Evolutionary conservation across 2,797 vertebrate species (phyloP).

Genomic region (Pangasius sanitwongsei): DNA sequence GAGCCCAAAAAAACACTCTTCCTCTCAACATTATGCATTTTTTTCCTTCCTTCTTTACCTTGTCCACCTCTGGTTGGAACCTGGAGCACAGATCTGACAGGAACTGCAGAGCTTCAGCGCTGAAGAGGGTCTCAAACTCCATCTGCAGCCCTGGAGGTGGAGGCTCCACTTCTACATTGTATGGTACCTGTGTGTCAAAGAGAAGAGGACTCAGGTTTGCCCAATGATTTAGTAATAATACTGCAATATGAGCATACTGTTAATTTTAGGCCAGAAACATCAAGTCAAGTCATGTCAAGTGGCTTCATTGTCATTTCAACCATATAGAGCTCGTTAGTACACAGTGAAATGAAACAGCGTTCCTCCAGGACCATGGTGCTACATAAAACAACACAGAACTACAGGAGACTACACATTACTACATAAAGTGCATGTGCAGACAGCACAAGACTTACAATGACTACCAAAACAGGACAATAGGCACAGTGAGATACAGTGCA

Average conservation of each 20-base stretch:
- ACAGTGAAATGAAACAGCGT: too few relatives aligned
- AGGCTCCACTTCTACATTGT: conserved; percentile 69
- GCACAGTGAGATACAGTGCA: too few relatives aligned
- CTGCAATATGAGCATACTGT: background rate
- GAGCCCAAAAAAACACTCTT: too few relatives aligned
- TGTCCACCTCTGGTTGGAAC: conserved; percentile 76
- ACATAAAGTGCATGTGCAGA: too few relatives aligned
- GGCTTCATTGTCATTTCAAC: too few relatives aligned
- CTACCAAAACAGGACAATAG: too few relatives aligned
- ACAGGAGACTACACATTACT: too few relatives aligned
- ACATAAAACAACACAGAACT: too few relatives aligned
- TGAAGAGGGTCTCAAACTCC: conserved; percentile 74
- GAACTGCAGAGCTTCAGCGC: conserved; percentile 68
- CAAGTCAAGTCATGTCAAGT: too few relatives aligned
- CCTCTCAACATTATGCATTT: background rate
- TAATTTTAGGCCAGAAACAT: background rate
- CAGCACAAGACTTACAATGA: too few relatives aligned
- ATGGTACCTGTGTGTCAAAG: conserved; percentile 48
- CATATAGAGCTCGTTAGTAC: too few relatives aligned
- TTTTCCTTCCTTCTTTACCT: conserved; percentile 61
- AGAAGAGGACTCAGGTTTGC: background rate
- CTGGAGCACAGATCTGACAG: conserved; percentile 74
- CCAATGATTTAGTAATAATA: background rate
- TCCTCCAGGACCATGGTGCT: too few relatives aligned
- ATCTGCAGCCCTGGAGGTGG: conserved; percentile 70